Evolutionary conservation across 2,797 vertebrate genomes (phyloP), one percentile per base, ranked within the genome.

Genomic region (Poecilia velifera): DNA sequence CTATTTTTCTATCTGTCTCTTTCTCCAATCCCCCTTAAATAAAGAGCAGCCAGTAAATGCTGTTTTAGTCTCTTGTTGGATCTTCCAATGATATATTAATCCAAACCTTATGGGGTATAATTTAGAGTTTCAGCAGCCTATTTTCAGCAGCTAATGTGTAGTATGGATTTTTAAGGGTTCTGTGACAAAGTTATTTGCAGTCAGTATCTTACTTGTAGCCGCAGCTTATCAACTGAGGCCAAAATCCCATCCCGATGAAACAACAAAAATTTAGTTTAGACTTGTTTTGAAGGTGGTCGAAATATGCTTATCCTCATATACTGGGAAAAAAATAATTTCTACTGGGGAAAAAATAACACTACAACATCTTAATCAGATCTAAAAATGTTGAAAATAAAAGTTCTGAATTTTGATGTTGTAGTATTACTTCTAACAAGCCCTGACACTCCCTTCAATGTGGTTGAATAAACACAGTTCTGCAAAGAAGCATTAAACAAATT

Each of bases 31-130:
- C 76, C 2, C 31, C 25, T 72, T 73, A 25, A 76, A 81, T 25
- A 8, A 46, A 72, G 57, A 34, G 34, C 36, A 76, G 78, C 14
- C 45, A 51, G 31, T 16, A 36, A 41, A 25, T 39, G 39, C 75
- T 66, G 28, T 62, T 70, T 76, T 25, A 81, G 31, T 43, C 0
- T 89, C 28, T 84, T 43, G 25, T 43, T 28, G 28, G 72, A 43
- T 13, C 28, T 81, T 43, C 59, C 45, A 25, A 25, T 53, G 25
- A 18, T 31, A 25, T 73, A 7, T 36, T 22, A 25, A 53, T 36
- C 34, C 8, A 34, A 34, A 73, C 22, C 8, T 14, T 53, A 36
- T 16, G 18, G 20, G 22, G 16, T 25, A 36, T 22, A 36, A 73
- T 51, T 34, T 25, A 2, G 18, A 73, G 10, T 53, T 73, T 51